Evolutionary conservation across 2,888 invertebrate genomes (phyloP).

Genomic region (Gonocerus acuteangulatus): DNA sequence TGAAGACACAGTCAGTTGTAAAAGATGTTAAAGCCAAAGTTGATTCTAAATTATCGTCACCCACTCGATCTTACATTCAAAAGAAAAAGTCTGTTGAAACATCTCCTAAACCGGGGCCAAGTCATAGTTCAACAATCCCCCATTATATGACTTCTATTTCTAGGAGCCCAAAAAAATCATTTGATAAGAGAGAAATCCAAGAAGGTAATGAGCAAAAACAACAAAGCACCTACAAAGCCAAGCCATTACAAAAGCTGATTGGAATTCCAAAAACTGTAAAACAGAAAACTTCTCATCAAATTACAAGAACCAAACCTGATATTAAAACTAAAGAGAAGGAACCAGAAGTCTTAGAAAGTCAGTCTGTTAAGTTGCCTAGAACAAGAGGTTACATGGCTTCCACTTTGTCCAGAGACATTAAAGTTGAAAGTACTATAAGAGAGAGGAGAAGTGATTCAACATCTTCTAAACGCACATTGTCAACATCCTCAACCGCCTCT

Average conservation of each 20-base stretch:
- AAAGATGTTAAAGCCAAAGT: neutral
- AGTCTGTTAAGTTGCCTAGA: conserved; percentile 7
- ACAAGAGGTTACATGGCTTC: conserved; percentile 52
- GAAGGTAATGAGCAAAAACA: no score
- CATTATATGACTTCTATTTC: no score
- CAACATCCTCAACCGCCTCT: conserved; percentile 24
- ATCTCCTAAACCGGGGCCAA: neutral
- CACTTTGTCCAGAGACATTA: conserved; percentile 51
- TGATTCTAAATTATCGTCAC: neutral
- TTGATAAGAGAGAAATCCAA: neutral
- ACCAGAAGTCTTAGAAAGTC: neutral
- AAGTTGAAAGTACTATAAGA: conserved; percentile 43
- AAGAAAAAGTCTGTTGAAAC: neutral
- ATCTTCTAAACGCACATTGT: conserved; percentile 11
- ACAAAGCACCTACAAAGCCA: no score
- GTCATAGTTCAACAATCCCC: neutral
- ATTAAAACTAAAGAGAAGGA: neutral
- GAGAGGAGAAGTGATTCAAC: conserved; percentile 28
- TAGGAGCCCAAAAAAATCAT: neutral
- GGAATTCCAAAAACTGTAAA: no score
- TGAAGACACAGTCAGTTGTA: neutral
- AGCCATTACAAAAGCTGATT: no score
- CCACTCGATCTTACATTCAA: neutral
- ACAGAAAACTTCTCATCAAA: no score
- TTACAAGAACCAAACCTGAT: neutral